Base-by-base conservation (phyloP, 2,888 invertebrate genomes). In the Dynastes grantii region DNA sequence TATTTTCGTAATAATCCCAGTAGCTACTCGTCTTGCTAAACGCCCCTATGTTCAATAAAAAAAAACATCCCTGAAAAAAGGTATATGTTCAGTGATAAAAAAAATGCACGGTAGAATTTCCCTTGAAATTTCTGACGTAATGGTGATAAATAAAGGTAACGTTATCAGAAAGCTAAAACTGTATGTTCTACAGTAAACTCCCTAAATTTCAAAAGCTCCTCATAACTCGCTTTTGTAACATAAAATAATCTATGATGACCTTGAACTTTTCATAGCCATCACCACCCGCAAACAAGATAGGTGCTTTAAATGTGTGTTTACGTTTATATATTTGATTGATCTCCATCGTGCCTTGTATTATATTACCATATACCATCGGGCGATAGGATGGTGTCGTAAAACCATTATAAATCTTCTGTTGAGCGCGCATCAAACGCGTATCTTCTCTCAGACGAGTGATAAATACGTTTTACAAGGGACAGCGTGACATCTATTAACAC, bases 401-500 rank as follows among this genome's bases (percentile, higher is more conserved):
- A 73, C 73, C 64, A 65, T 76, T 76, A 76, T 76, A 76, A 76
- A 76, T 76, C 76, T 67, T 40, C 55, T 37, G 16, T 76, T 67
- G 61, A 37, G 76, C 67, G 67, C 55, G 53, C 67, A 76, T 76
- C 63, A 76, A 63, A 45, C 37, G 76, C 67, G 49, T 67, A 76
- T 67, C 76, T 65, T 61, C 73, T 58, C 61, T 22, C 61, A 55
- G 73, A 58, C 73, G 40, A 58, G 58, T 58, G 58, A 73, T 73
- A 73, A 73, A 73, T 73, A 73, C 73, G 73, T 73, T 73, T 73
- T 76, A 76, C 65, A 76, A 53, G 53, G 51, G 40, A 65, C 40
- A 37, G 67, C 67, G 49, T 67, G 80, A 78, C 79, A 79, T 78
- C 81, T 71, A 82, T 82, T 82, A 82, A 80, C 80, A 82, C 81